Percentiles rank a stretch among this genome's conserved stretches.
Evolutionary conservation across 2,888 invertebrate species (phyloP).

Genomic region (Thumatha senex): DNA sequence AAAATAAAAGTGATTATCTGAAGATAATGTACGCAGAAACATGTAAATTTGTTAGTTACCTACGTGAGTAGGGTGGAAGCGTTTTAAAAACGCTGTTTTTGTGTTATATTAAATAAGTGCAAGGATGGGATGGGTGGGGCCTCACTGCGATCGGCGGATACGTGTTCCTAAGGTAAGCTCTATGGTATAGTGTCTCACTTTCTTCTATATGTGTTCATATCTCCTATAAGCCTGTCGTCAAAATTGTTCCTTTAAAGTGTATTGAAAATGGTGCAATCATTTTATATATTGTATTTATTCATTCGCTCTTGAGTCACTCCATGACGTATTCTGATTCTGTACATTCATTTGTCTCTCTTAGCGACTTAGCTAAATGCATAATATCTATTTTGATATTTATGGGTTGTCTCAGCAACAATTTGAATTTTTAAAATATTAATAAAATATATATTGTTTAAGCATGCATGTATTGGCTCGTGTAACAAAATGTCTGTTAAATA

Average conservation of each 20-base stretch:
- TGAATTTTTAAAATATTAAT: no score
- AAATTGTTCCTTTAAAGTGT: slow-evolving; percentile 1
- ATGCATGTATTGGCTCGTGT: no score
- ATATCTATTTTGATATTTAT: slow-evolving; percentile 1
- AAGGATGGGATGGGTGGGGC: slow-evolving; percentile 30
- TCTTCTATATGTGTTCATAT: slow-evolving; percentile 7
- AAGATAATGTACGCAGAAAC: slow-evolving; percentile 36
- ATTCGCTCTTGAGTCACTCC: slow-evolving; percentile 24
- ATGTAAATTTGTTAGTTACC: slow-evolving; percentile 55
- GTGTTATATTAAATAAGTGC: slow-evolving; percentile 34
- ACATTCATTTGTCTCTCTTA: slow-evolving; percentile 12
- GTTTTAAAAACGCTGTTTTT: slow-evolving; percentile 44
- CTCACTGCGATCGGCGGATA: slow-evolving; percentile 28
- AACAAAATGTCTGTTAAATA: no score
- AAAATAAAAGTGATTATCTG: slow-evolving; percentile 47
- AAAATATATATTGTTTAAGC: no score
- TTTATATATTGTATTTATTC: slow-evolving; percentile 4
- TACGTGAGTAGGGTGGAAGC: slow-evolving; percentile 53
- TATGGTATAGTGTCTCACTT: slow-evolving; percentile 7
- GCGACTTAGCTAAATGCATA: background rate
- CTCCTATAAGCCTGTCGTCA: background rate
- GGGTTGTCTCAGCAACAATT: no score
- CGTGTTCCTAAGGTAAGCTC: slow-evolving; percentile 13
- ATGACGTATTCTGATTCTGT: slow-evolving; percentile 29
- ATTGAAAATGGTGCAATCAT: slow-evolving; percentile 6